Base-by-base conservation (phyloP, 2,113 vertebrate species). In the Phocoena sinus region DNA sequence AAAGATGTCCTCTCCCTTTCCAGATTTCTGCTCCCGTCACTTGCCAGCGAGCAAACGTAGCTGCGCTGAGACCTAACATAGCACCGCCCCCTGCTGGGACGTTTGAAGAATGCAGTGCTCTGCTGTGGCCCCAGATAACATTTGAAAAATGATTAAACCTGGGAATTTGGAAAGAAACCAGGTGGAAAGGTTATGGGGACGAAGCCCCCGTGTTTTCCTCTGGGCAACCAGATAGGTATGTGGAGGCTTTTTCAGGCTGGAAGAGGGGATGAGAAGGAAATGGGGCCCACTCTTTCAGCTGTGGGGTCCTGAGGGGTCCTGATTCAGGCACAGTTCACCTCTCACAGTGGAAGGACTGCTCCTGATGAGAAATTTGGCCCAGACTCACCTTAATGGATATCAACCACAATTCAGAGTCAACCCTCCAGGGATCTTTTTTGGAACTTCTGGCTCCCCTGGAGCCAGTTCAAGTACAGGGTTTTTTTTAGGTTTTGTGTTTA, bases 11-110 rank as follows among this genome's bases (percentile, higher is more conserved):
- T 80, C 11, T 38, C 70, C 10, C 56, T 70, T 60, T 76, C 80
- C 74, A 41, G 88, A 79, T 87, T 91, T 63, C 79, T 41, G 26
- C 90, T 36, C n/a, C 74, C 60, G 14, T 50, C 18, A 1, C 33
- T 82, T 21, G 79, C 41, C 71, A 10, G 36, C 0, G 5, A 68
- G 33, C 41, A 41, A 60, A 12, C 4, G 3, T 2, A 21, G 58
- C 33, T 38, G 5, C 6, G 17, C 36, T 23, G 89, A 97, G 92
- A 33, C 50, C 94, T 97, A 41, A 60, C 47, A 47, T 47, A 71
- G 25, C 94, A 95, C 28, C 58, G 71, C 95, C 92, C 95, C 79
- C 97, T 97, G 50, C 92, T 89, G 97, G 95, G 6, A 0, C 44
- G 4, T 53, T 5, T 14, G 58, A 8, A 47, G 89, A 94, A 96